phyloP scores from a whole-genome alignment of 1,140 invertebrate species.

The Megalonaias nervosa region DNA sequence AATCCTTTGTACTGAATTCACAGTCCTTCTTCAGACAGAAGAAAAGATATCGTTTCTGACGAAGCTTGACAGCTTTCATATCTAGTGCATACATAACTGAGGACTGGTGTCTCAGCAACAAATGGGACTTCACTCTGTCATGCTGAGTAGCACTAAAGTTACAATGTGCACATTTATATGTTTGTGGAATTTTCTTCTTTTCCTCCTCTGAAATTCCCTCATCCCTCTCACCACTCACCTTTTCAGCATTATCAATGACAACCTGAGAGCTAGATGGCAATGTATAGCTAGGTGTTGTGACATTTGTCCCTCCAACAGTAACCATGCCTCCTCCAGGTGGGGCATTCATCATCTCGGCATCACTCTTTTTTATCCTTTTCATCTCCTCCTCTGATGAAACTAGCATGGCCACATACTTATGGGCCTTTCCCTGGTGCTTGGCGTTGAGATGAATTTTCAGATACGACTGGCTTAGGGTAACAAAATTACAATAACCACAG shows the following conservation, averaged over 20 bases:
- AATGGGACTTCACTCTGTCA: constrained; percentile 37
- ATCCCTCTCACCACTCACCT: constrained; percentile 14
- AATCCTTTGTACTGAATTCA: constrained; percentile 55
- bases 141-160: constrained; percentile 44
- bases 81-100: constrained; percentile 55
- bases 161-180: constrained; percentile 62
- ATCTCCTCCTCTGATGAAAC: constrained; percentile 51
- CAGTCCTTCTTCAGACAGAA: constrained; percentile 59
- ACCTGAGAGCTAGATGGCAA: neutral
- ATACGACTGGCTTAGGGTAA: constrained; percentile 55
- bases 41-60: constrained; percentile 54
- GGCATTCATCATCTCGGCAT: constrained; percentile 33
- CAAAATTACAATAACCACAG: constrained; percentile 64
- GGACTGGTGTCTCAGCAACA: constrained; percentile 49
- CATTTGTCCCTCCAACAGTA: neutral
- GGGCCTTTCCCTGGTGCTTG: constrained; percentile 52
- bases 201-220: constrained; percentile 42
- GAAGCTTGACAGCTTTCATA: constrained; percentile 49
- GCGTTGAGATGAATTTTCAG: constrained; percentile 58
- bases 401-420: constrained; percentile 61
- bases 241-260: constrained; percentile 35
- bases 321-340: constrained; percentile 6
- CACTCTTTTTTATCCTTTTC: constrained; percentile 43
- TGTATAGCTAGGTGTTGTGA: constrained; percentile 4
- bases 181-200: constrained; percentile 40